Evolutionary conservation across 2,113 vertebrate genomes (phyloP).

Genomic region (Dipodomys spectabilis): DNA sequence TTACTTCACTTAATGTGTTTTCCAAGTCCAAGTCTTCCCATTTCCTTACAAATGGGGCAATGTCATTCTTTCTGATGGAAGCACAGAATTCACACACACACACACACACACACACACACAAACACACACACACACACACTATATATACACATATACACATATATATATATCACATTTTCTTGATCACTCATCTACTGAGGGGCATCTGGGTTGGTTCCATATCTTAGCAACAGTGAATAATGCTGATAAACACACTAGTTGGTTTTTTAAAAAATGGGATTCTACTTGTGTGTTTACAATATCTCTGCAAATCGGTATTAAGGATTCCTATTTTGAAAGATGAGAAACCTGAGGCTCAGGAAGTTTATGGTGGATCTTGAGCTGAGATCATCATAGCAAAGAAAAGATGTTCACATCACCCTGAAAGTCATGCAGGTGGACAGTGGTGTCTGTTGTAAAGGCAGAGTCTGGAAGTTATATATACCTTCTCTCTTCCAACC

Average conservation of each 20-base stretch:
- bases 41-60: no score
- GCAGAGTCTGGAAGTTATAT: background rate
- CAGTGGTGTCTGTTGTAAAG: background rate
- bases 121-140: no score
- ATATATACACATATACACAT: no score
- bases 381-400: constrained; percentile 6
- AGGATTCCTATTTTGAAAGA: background rate
- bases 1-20: no score
- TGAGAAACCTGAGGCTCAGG: background rate
- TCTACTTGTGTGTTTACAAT: background rate
- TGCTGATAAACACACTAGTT: background rate
- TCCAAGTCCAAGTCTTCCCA: no score
- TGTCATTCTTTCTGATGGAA: no score
- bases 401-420: constrained; percentile 24
- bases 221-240: no score
- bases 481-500: background rate
- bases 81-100: no score
- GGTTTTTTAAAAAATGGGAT: background rate
- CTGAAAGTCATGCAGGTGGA: background rate
- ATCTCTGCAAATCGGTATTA: background rate
- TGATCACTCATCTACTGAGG: no score
- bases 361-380: background rate
- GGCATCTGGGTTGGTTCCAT: no score
- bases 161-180: no score
- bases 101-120: no score